Conservation (phyloP, 2,888 invertebrate genomes). For the Cryptops parisi region DNA sequence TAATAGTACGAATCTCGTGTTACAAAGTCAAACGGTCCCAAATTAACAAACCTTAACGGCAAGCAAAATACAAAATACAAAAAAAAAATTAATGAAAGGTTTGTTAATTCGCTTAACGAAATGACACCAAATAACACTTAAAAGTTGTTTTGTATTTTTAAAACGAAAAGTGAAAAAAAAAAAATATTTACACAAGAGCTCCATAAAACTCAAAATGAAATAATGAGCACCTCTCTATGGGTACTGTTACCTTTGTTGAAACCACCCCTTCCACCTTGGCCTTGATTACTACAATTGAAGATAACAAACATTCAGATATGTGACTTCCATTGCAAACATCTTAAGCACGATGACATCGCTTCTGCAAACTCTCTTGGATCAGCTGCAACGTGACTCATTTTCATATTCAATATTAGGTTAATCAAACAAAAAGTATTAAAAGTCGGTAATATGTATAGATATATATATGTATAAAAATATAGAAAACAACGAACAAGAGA, state of each 20-base stretch:
- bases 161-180: neutral
- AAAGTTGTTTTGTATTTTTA: neutral
- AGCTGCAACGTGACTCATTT: neutral
- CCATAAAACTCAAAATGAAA: conserved; percentile 10
- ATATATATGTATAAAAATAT: neutral
- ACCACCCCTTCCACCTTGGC: conserved; percentile 76
- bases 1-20: too few relatives aligned
- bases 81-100: too few relatives aligned
- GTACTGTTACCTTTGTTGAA: conserved; percentile 91
- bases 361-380: conserved; percentile 9
- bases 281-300: conserved; percentile 64
- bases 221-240: conserved; percentile 34
- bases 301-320: conserved; percentile 27
- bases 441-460: neutral
- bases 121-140: too few relatives aligned
- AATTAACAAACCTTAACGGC: too few relatives aligned
- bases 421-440: neutral
- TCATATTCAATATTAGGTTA: neutral
- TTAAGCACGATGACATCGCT: too few relatives aligned
- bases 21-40: too few relatives aligned
- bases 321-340: too few relatives aligned
- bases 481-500: neutral
- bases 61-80: too few relatives aligned
- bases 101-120: too few relatives aligned
- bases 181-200: conserved; percentile 7